Conservation (phyloP, 1,140 invertebrate species). For the Sweltsa coloradensis region DNA sequence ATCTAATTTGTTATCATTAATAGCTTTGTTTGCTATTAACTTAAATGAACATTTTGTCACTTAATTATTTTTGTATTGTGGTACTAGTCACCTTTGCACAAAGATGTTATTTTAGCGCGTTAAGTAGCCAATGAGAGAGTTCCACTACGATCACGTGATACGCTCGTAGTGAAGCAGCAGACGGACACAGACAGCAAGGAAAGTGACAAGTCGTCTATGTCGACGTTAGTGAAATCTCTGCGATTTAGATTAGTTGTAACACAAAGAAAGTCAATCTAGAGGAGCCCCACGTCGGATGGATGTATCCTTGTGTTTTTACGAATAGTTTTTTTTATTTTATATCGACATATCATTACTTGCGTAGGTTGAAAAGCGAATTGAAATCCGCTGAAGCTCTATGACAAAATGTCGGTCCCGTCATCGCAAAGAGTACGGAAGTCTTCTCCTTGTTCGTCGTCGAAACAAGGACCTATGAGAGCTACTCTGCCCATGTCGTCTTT, state of each 20-base stretch:
- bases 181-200: too few relatives aligned
- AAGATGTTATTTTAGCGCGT: constrained; percentile 8
- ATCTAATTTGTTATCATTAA: too few relatives aligned
- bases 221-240: constrained; percentile 9
- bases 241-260: constrained; percentile 7
- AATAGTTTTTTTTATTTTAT: constrained; percentile 5
- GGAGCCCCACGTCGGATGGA: constrained; percentile 2
- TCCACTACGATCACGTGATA: constrained; percentile 6
- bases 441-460: constrained; percentile 32
- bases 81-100: too few relatives aligned
- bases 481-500: constrained; percentile 58
- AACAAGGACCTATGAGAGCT: constrained; percentile 58
- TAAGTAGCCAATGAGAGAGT: constrained; percentile 1
- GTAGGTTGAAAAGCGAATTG: constrained; percentile 2
- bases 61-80: too few relatives aligned
- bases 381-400: constrained; percentile 5
- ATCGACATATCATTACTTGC: constrained; percentile 11
- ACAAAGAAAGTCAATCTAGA: constrained; percentile 2
- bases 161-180: constrained; percentile 1
- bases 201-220: constrained; percentile 11
- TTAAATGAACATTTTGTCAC: too few relatives aligned
- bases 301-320: constrained; percentile 7
- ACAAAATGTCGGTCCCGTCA: constrained; percentile 8
- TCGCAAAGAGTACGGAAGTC: constrained; percentile 12
- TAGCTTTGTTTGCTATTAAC: too few relatives aligned